A percentile compares a stretch with the other conserved stretches of the same genome.
phyloP scores from a whole-genome alignment of 2,113 vertebrate genomes.

The Pollachius pollachius region DNA sequence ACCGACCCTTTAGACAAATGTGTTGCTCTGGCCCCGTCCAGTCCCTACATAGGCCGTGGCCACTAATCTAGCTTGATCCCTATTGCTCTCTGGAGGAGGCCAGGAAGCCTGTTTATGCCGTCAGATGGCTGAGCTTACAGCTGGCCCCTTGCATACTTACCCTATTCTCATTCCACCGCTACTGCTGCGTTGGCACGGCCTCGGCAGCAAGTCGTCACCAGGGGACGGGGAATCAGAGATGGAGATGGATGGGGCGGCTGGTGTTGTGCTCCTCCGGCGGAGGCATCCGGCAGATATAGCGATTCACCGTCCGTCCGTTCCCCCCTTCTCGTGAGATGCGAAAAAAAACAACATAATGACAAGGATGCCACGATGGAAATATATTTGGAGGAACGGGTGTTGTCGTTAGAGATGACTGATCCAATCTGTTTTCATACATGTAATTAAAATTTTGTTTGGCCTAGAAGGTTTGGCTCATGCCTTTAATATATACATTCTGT shows the following conservation, averaged over 20 bases:
- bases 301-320: slow-evolving; percentile 34
- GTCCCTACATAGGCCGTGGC: slow-evolving; percentile 54
- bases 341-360: not conserved
- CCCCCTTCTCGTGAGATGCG: slow-evolving; percentile 36
- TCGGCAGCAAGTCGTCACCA: slow-evolving; percentile 64
- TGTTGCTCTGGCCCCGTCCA: slow-evolving; percentile 48
- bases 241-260: slow-evolving; percentile 65
- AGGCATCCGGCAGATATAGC: slow-evolving; percentile 64
- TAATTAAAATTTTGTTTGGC: too few relatives aligned
- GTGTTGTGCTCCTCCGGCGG: slow-evolving; percentile 67
- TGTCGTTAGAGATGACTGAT: too few relatives aligned
- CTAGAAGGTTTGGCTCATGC: too few relatives aligned
- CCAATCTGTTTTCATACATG: too few relatives aligned
- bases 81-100: slow-evolving; percentile 66
- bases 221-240: slow-evolving; percentile 57
- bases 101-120: slow-evolving; percentile 62
- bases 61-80: slow-evolving; percentile 73
- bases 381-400: not conserved
- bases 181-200: slow-evolving; percentile 62
- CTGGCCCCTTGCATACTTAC: slow-evolving; percentile 61
- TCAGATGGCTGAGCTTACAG: slow-evolving; percentile 57
- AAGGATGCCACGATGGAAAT: slow-evolving; percentile 39
- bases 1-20: slow-evolving; percentile 52
- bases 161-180: slow-evolving; percentile 58
- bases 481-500: too few relatives aligned